Evolutionary conservation across 2,888 invertebrate species (phyloP).

Genomic region (Lochmaea crataegi): DNA sequence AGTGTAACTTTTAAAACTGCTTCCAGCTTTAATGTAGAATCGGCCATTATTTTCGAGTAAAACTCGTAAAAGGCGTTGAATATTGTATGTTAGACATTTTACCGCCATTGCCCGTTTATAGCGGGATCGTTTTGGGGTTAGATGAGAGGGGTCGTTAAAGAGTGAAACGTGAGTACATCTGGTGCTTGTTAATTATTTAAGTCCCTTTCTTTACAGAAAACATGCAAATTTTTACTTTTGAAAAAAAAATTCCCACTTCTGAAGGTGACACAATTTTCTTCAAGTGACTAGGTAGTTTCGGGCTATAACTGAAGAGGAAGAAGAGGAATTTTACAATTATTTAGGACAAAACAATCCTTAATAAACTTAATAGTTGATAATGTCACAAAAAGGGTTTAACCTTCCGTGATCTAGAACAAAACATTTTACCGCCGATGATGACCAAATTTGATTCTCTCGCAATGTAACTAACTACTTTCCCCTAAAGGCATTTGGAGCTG

Average conservation of each 20-base stretch:
- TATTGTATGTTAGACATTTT: conserved; percentile 44
- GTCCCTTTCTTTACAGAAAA: conserved; percentile 32
- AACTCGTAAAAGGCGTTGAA: conserved; percentile 42
- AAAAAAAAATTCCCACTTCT: too few species aligned
- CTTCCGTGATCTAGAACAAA: background rate
- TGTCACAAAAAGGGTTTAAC: background rate
- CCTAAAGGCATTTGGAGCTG: conserved; percentile 8
- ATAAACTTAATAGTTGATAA: background rate
- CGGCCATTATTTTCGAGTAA: conserved; percentile 30
- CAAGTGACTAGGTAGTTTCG: too few species aligned
- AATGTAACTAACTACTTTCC: conserved; percentile 8
- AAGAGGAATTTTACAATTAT: too few species aligned
- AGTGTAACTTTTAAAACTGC: background rate
- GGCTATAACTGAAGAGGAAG: too few species aligned
- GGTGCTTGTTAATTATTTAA: conserved; percentile 46
- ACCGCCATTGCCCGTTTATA: conserved; percentile 40
- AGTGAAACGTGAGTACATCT: conserved; percentile 39
- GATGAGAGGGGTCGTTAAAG: background rate
- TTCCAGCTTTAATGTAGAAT: conserved; percentile 25
- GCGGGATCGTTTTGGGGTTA: conserved; percentile 17
- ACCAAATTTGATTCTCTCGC: conserved; percentile 12
- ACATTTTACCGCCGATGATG: background rate
- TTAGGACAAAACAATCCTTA: too few species aligned
- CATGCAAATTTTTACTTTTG: conserved; percentile 35
- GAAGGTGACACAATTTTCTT: too few species aligned